phyloP scores from a whole-genome alignment of 2,113 vertebrate genomes.

The Urocolius indicus region DNA sequence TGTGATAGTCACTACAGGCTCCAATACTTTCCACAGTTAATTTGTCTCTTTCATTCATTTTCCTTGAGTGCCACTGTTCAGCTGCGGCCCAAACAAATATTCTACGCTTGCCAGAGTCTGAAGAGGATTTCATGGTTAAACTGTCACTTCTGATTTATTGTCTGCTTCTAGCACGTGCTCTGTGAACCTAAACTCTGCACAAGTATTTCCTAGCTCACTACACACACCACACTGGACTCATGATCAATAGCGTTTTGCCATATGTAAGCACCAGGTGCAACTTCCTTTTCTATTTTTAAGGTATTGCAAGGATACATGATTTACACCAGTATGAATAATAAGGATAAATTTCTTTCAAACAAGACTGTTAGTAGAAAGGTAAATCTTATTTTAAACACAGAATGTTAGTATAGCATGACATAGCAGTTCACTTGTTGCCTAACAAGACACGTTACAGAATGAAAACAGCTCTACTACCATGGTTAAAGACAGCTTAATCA shows the following conservation, averaged over 20 bases:
- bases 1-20: neutral
- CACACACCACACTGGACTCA: neutral
- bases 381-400: neutral
- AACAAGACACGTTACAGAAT: neutral
- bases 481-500: neutral
- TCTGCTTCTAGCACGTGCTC: conserved; percentile 2
- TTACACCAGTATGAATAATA: neutral
- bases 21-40: neutral
- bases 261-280: neutral
- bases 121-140: conserved; percentile 54
- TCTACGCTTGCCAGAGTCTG: neutral
- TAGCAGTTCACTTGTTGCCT: neutral
- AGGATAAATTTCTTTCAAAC: neutral
- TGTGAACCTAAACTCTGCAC: neutral
- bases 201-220: conserved; percentile 14
- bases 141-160: conserved; percentile 55
- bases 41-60: conserved; percentile 2
- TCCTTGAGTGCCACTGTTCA: neutral
- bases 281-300: neutral
- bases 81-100: conserved; percentile 27
- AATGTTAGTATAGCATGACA: neutral
- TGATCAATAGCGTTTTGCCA: neutral
- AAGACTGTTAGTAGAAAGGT: neutral
- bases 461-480: neutral
- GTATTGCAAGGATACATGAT: neutral